A percentile compares a stretch with the other conserved stretches of the same genome.
phyloP scores from a whole-genome alignment of 2,113 vertebrate species.

The Clarias gariepinus region DNA sequence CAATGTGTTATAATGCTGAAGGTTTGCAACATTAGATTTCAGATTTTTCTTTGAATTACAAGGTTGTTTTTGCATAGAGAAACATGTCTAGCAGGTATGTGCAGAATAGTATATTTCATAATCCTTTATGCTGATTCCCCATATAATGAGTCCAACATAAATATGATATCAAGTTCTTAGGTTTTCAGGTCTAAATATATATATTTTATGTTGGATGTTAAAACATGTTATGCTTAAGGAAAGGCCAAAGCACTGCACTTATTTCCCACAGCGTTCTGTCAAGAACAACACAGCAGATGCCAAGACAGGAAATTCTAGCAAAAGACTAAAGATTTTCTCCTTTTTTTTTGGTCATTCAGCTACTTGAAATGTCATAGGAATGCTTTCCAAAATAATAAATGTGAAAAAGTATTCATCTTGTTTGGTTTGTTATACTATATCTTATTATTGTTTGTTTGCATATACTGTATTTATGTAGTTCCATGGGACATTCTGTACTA shows the following conservation, averaged over 20 bases:
- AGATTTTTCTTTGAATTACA: background rate
- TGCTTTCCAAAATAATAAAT: background rate
- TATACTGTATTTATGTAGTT: background rate
- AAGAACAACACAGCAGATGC: background rate
- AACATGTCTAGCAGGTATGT: background rate
- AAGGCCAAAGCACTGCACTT: constrained; percentile 26
- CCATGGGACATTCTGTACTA: background rate
- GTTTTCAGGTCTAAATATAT: too few species aligned
- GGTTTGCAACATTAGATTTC: constrained; percentile 4
- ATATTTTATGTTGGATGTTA: background rate
- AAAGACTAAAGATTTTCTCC: background rate
- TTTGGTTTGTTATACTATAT: too few species aligned
- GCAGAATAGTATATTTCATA: background rate
- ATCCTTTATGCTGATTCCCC: background rate
- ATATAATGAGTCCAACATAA: background rate
- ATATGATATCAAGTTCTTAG: background rate
- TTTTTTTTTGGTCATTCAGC: background rate
- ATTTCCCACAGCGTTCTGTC: constrained; percentile 1
- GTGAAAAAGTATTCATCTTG: background rate
- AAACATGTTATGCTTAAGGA: background rate
- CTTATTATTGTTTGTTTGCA: background rate
- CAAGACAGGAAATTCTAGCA: background rate
- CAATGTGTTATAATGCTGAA: background rate
- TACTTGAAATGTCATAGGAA: background rate
- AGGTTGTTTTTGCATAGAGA: background rate